These are phyloP conservation scores for Drosophila pectinifera DNA, from an alignment of 1,140 invertebrate genomes.

Conservation along the genomic window DNA sequence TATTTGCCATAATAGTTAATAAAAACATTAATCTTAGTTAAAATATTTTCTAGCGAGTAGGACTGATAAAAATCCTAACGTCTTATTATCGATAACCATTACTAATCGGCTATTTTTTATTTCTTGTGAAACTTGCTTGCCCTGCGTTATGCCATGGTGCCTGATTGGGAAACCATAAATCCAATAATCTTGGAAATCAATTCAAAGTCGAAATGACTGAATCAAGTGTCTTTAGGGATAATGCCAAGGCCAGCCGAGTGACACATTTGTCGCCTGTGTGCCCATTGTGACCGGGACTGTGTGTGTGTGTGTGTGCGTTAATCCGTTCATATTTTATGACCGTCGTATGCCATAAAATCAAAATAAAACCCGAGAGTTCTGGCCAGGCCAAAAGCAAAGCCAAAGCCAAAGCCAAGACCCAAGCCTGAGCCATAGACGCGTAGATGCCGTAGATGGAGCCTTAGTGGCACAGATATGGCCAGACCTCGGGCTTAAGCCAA, in stretches of 20 bases:
- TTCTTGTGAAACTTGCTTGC: no score
- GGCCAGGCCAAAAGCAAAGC: constrained; percentile 1
- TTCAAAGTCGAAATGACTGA: constrained; percentile 3
- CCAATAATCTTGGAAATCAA: not conserved
- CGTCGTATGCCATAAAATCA: constrained; percentile 70
- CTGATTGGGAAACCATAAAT: not conserved
- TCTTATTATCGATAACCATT: no score
- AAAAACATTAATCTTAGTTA: no score
- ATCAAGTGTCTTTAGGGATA: constrained; percentile 16
- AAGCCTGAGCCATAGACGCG: constrained; percentile 16
- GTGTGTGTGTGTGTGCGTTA: constrained; percentile 43
- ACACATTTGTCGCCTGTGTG: constrained; percentile 43
- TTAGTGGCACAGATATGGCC: constrained; percentile 6
- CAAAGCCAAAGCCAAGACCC: constrained; percentile 7
- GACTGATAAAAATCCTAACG: no score
- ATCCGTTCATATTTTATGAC: constrained; percentile 71
- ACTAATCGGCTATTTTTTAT: no score
- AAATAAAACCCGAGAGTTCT: constrained; percentile 49
- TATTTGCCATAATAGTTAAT: no score
- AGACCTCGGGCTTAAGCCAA: constrained; percentile 32
- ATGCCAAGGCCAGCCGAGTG: constrained; percentile 11
- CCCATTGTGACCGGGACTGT: not conserved
- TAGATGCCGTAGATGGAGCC: constrained; percentile 2
- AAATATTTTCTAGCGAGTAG: no score
- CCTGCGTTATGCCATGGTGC: no score